phyloP scores from a whole-genome alignment of 64 coral and sea anemone species.

The Stichodactyla mertensii region DNA sequence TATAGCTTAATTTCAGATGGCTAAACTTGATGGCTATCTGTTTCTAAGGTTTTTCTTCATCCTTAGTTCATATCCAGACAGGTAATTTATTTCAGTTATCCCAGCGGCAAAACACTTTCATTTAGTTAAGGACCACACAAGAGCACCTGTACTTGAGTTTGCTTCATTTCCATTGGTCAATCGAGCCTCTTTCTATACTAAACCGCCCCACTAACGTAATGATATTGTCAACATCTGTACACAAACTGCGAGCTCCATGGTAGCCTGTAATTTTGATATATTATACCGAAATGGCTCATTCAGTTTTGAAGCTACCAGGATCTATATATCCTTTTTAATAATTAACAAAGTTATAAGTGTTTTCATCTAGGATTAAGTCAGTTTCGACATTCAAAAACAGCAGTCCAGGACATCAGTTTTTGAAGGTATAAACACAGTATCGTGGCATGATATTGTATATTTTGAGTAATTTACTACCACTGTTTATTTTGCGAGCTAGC shows the following conservation, averaged over 20 bases:
- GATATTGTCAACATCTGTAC: background rate
- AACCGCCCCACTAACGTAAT: background rate
- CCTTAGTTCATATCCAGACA: background rate
- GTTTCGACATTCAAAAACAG: background rate
- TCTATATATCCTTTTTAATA: background rate
- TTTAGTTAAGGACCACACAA: background rate
- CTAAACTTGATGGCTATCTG: background rate
- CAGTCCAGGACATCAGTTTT: background rate
- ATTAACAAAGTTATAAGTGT: background rate
- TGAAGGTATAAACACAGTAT: too few species aligned
- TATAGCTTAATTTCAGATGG: background rate
- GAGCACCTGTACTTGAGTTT: background rate
- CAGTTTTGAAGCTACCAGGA: background rate
- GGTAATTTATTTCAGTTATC: background rate
- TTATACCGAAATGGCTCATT: background rate
- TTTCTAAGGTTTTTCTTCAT: background rate
- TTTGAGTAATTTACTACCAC: too few species aligned
- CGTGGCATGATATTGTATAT: too few species aligned
- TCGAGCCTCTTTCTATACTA: background rate
- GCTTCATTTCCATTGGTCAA: background rate
- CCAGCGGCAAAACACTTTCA: background rate
- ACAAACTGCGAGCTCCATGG: background rate
- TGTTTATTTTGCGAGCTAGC: too few species aligned
- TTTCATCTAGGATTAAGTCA: background rate
- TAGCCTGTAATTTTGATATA: background rate